Evolutionary conservation across 2,888 invertebrate genomes (phyloP), one percentile per base, ranked within the genome.

Genomic region (Lepidocyrtoides sp.): DNA sequence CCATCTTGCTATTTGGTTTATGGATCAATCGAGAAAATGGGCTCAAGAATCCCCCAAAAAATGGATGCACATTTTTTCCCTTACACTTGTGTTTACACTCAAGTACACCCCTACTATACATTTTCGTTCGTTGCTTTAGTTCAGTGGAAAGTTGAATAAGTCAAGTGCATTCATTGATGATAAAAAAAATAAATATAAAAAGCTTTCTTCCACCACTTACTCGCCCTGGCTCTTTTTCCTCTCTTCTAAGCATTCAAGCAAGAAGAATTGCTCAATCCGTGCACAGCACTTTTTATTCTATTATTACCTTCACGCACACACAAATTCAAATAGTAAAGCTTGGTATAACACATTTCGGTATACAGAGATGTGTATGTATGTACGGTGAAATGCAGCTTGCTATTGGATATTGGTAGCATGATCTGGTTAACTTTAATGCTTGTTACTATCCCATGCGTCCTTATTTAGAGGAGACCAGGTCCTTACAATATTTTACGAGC

Each of bases 111-210:
- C 63, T n/a, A 63, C 26, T 10, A 32, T 63, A 48, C 23, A 57
- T 66, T 87, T 87, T 41, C 5, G 69, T 44, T 17, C 69, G 23
- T 14, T 44, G 0, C 69, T 72, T 72, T 41, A 72, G 41, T 41
- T 41, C 20, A 41, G 44, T 72, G 20, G 20, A 79, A 85, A 66
- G 66, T 60, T 54, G 17, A 20, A 51, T 20, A 69, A 89, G 83
- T 75, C 89, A 89, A 89, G 89, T 83, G 89, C n/a, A n/a, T n/a
- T n/a, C 83, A 75, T 89, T 83, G 60, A 63, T 51, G 83, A 83
- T 89, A 83, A 89, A 83, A 86, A n/a, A 41, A 36, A 4, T 5
- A 10, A 57, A 77, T 63, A 83, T 69, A 89, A 69, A 89, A 89
- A 57, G 75, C 83, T 83, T 82, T 89, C 72, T 89, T 29, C 89